These are phyloP conservation scores for Vandiemenella viatica DNA, from an alignment of 2,888 invertebrate genomes.

Conservation along the genomic window DNA sequence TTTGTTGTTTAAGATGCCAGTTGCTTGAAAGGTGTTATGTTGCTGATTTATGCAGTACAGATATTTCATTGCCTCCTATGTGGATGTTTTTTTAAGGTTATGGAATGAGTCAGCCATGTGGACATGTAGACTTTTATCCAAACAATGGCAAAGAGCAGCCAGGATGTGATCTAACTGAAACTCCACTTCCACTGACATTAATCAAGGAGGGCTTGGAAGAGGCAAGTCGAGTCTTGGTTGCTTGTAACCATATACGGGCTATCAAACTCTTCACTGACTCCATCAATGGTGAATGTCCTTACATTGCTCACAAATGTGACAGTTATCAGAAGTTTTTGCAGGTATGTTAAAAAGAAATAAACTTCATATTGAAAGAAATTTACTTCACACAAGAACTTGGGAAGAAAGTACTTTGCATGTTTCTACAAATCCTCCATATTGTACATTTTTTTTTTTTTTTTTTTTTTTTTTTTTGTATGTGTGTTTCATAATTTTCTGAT, in stretches of 20 bases:
- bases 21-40: too few species aligned
- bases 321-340: constrained; percentile 57
- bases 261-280: constrained; percentile 73
- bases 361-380: too few species aligned
- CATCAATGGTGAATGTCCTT: constrained; percentile 64
- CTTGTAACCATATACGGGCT: constrained; percentile 72
- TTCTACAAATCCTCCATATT: too few species aligned
- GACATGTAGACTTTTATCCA: constrained; percentile 80
- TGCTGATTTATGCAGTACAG: too few species aligned
- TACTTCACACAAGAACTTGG: too few species aligned
- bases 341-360: too few species aligned
- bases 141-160: constrained; percentile 86
- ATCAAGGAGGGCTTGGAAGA: constrained; percentile 70
- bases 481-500: too few species aligned
- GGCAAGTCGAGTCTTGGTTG: constrained; percentile 64
- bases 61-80: too few species aligned
- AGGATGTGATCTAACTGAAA: constrained; percentile 66
- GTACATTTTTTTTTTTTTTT: too few species aligned
- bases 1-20: too few species aligned
- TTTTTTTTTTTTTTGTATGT: too few species aligned
- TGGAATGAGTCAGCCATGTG: constrained; percentile 77
- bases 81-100: constrained; percentile 61
- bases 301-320: constrained; percentile 66
- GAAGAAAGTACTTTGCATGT: too few species aligned
- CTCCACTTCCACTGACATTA: constrained; percentile 55